These are phyloP conservation scores for Gnathonemus echidnorhynchus DNA, from an alignment of 2,113 vertebrate genomes.

Conservation along the genomic window DNA sequence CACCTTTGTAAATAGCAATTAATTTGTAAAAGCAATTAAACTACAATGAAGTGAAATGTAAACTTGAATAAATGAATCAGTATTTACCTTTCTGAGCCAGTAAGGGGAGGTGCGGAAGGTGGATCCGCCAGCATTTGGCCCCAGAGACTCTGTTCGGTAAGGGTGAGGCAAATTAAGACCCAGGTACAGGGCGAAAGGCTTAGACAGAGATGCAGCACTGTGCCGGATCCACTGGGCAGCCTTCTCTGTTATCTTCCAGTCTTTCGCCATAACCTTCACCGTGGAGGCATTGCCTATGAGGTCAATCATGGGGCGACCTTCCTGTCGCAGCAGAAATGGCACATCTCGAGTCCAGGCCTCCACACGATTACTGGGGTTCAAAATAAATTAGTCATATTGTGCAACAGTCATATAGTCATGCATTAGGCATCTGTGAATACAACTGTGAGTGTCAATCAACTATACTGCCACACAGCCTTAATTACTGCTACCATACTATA, in stretches of 20 bases:
- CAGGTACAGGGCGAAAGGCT: conserved; percentile 83
- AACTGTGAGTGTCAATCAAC: not conserved
- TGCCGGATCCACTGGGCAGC: conserved; percentile 73
- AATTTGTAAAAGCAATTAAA: not conserved
- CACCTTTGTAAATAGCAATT: not conserved
- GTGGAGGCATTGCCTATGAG: conserved; percentile 66
- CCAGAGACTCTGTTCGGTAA: conserved; percentile 74
- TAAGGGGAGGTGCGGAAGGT: conserved; percentile 87
- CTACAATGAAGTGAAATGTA: not conserved
- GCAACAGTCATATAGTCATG: not conserved
- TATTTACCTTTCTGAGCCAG: conserved; percentile 80
- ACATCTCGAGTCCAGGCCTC: conserved; percentile 95
- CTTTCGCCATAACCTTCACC: conserved; percentile 69
- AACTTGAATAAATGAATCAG: not conserved
- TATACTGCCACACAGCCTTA: not conserved
- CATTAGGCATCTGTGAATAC: not conserved
- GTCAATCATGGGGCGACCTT: conserved; percentile 74
- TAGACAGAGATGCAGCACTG: conserved; percentile 52
- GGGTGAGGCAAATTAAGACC: conserved; percentile 93
- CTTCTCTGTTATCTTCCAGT: conserved; percentile 75
- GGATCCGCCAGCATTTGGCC: conserved; percentile 82
- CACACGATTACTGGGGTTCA: conserved; percentile 78
- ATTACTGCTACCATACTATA: not conserved
- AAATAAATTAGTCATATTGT: not conserved
- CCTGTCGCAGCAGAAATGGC: conserved; percentile 79